A percentile compares a stretch with the other conserved stretches of the same genome.
Conservation (phyloP, 2,113 vertebrate genomes). For the Cyanocitta stelleri region DNA sequence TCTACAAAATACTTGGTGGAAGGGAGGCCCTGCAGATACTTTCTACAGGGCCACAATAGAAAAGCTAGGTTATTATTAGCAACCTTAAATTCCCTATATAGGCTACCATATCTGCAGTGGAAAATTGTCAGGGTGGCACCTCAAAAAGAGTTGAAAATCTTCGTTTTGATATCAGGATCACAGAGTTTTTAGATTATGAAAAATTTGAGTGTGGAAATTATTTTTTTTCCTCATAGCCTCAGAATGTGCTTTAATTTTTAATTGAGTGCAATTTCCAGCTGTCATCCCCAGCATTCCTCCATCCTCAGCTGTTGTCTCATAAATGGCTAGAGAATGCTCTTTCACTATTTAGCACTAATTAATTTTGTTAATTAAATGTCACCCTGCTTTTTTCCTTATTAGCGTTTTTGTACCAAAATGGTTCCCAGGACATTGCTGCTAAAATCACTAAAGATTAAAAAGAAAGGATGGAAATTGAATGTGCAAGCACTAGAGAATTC, state of each 20-base stretch:
- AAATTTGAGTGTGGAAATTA: background rate
- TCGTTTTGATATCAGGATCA: background rate
- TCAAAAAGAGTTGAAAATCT: background rate
- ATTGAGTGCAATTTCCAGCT: constrained; percentile 43
- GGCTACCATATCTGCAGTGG: background rate
- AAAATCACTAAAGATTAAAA: constrained; percentile 58
- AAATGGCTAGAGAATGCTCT: constrained; percentile 47
- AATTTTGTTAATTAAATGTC: constrained; percentile 68
- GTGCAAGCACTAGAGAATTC: constrained; percentile 49
- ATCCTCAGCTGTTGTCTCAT: constrained; percentile 48
- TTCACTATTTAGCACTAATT: constrained; percentile 59
- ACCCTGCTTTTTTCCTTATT: constrained; percentile 52
- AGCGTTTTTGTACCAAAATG: constrained; percentile 52
- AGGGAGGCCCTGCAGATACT: background rate
- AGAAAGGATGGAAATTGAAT: constrained; percentile 48
- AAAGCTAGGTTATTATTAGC: background rate
- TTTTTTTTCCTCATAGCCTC: background rate
- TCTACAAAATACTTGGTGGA: background rate
- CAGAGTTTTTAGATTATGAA: background rate
- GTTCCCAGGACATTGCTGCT: constrained; percentile 42
- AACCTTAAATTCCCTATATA: background rate
- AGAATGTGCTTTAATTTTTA: constrained; percentile 44
- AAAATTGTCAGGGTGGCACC: background rate
- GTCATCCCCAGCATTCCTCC: constrained; percentile 29
- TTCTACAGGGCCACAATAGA: background rate